Conservation (phyloP, 2,113 vertebrate genomes). For the Zosterops japonicus region DNA sequence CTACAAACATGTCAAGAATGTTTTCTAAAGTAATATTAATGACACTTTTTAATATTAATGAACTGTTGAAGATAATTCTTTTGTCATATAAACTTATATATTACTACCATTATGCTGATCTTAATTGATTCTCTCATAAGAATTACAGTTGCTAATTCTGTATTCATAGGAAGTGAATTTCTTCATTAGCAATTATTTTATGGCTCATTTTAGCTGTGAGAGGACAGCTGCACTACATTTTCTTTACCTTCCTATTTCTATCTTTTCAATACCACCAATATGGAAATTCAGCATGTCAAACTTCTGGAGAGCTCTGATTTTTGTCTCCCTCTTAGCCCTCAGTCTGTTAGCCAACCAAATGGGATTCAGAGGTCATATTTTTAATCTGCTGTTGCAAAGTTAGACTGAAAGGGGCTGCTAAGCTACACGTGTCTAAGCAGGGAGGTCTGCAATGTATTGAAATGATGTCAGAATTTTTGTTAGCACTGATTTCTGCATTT, state of each 20-base stretch:
- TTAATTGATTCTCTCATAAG: conserved; percentile 2
- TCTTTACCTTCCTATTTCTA: not conserved
- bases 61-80: not conserved
- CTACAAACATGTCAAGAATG: not conserved
- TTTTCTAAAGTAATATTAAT: not conserved
- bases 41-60: not conserved
- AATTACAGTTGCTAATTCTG: conserved; percentile 9
- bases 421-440: not conserved
- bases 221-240: not conserved
- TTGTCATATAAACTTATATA: conserved; percentile 2
- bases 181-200: not conserved
- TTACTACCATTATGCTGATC: not conserved
- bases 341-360: not conserved
- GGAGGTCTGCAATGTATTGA: not conserved
- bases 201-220: not conserved
- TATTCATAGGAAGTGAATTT: conserved; percentile 11
- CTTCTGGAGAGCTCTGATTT: not conserved
- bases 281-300: not conserved
- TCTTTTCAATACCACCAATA: not conserved
- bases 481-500: not conserved
- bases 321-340: not conserved
- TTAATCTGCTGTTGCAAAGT: not conserved
- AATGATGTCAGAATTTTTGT: not conserved
- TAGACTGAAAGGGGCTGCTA: not conserved
- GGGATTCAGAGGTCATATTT: not conserved